Evolutionary conservation across 2,113 vertebrate genomes (phyloP).

Genomic region (Hemiprocne comata): DNA sequence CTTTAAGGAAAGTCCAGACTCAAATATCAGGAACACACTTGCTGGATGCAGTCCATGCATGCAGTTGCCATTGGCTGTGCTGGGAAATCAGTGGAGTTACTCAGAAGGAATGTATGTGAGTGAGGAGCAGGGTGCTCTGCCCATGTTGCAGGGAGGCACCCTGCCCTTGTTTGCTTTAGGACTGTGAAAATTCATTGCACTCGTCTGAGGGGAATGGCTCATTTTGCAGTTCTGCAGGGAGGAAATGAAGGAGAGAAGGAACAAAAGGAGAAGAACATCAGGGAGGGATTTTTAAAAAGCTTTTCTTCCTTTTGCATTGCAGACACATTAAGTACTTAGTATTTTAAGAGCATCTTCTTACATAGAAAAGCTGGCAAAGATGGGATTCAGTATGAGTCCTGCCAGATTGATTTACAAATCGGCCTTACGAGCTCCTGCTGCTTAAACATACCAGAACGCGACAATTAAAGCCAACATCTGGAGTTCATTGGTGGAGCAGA

Average conservation of each 20-base stretch:
- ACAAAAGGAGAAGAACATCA: not conserved
- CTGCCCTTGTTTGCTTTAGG: not conserved
- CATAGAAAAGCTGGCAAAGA: conserved; percentile 54
- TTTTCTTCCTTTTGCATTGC: not conserved
- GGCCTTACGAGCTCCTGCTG: conserved; percentile 68
- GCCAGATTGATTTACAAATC: conserved; percentile 79
- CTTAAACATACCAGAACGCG: conserved; percentile 63
- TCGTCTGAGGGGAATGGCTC: not conserved
- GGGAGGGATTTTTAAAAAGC: not conserved
- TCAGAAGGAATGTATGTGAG: not conserved
- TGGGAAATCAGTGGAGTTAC: not conserved
- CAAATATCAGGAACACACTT: not conserved
- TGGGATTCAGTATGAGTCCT: conserved; percentile 53
- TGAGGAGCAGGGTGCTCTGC: not conserved
- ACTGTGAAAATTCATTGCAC: not conserved
- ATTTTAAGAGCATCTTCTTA: conserved; percentile 60
- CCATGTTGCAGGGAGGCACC: not conserved
- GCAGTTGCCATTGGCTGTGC: not conserved
- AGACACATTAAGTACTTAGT: conserved; percentile 5
- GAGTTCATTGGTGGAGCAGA: conserved; percentile 79
- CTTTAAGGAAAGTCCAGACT: not conserved
- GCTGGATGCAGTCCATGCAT: not conserved
- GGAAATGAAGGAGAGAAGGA: not conserved
- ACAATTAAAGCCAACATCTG: conserved; percentile 85
- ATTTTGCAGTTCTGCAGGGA: not conserved